These are phyloP conservation scores for Achatina immaculata DNA, from an alignment of 1,140 invertebrate species.

Conservation along the genomic window DNA sequence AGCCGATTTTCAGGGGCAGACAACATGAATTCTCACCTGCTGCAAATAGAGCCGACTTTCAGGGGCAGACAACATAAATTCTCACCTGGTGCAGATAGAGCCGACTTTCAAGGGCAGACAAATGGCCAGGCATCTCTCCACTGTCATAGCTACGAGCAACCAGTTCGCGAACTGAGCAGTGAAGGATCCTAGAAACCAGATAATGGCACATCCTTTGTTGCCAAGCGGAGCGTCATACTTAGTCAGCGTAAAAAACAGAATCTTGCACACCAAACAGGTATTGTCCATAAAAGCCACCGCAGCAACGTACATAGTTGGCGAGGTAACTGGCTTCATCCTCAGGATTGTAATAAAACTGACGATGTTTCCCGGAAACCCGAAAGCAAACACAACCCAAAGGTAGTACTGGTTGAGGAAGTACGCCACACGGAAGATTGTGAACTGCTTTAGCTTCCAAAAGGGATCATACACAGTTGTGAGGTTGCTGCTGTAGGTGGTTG, in stretches of 20 bases:
- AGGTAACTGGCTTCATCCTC: slow-evolving; percentile 53
- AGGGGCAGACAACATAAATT: slow-evolving; percentile 47
- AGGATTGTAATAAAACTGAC: slow-evolving; percentile 53
- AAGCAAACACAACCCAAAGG: slow-evolving; percentile 49
- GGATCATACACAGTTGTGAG: neutral
- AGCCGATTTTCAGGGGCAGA: too few species aligned
- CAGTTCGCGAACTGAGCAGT: slow-evolving; percentile 58
- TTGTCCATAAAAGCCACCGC: slow-evolving; percentile 53
- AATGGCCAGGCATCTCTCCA: slow-evolving; percentile 56
- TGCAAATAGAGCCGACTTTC: slow-evolving; percentile 50
- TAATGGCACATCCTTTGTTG: slow-evolving; percentile 47
- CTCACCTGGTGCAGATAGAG: slow-evolving; percentile 43
- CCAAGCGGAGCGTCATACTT: slow-evolving; percentile 48
- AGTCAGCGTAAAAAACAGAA: slow-evolving; percentile 47
- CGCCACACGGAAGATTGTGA: slow-evolving; percentile 32
- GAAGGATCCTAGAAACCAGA: slow-evolving; percentile 53
- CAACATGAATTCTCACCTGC: slow-evolving; percentile 10
- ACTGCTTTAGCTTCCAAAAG: slow-evolving; percentile 33
- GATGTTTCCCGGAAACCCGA: slow-evolving; percentile 58
- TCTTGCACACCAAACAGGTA: slow-evolving; percentile 47
- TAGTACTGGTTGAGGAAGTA: slow-evolving; percentile 57
- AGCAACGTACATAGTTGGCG: slow-evolving; percentile 54
- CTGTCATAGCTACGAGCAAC: slow-evolving; percentile 59
- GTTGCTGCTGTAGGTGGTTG: neutral
- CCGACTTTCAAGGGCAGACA: slow-evolving; percentile 56